Conservation (phyloP, 1,140 invertebrate species). For the Philopotamus ludificatus region DNA sequence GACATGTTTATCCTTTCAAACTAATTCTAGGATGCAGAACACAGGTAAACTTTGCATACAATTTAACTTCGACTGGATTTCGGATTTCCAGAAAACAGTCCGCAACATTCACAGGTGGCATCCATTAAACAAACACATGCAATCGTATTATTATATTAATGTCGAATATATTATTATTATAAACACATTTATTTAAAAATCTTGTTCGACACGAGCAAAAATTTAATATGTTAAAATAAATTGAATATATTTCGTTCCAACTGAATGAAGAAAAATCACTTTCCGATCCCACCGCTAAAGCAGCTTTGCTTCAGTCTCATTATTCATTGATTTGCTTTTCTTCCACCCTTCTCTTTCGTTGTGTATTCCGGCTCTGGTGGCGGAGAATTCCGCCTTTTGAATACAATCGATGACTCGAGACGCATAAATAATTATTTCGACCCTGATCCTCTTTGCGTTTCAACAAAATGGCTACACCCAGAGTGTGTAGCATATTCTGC, state of each 20-base stretch:
- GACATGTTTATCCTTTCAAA: slow-evolving; percentile 27
- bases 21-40: slow-evolving; percentile 23
- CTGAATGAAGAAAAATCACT: slow-evolving; percentile 23
- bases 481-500: background rate
- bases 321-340: slow-evolving; percentile 34
- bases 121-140: background rate
- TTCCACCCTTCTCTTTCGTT: slow-evolving; percentile 3
- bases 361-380: slow-evolving; percentile 7
- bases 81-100: slow-evolving; percentile 16
- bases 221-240: too few species aligned
- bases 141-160: too few species aligned
- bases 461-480: background rate
- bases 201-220: too few species aligned
- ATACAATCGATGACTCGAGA: slow-evolving; percentile 22
- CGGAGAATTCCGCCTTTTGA: slow-evolving; percentile 5
- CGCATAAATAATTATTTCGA: slow-evolving; percentile 31
- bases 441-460: background rate
- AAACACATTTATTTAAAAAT: too few species aligned
- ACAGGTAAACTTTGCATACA: slow-evolving; percentile 21
- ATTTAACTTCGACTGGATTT: slow-evolving; percentile 30
- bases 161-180: too few species aligned
- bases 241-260: background rate
- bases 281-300: slow-evolving; percentile 19
- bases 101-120: background rate
- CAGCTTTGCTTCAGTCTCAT: slow-evolving; percentile 32